Evolutionary conservation across 2,797 vertebrate species (phyloP), one percentile per base, ranked within the genome.

Genomic region (Leuciscus waleckii): DNA sequence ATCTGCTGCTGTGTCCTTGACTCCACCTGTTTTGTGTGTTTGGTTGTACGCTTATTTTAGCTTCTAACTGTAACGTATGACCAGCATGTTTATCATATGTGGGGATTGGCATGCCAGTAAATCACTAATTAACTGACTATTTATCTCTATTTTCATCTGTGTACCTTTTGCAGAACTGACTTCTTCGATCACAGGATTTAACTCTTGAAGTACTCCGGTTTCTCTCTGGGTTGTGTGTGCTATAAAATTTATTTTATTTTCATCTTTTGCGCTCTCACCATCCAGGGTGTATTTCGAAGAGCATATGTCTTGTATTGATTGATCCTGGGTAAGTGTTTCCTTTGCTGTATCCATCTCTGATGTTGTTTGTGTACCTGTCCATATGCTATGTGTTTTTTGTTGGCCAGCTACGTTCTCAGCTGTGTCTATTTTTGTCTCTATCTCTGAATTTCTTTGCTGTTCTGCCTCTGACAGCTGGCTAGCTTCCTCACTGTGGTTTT

Each of bases 151-250:
- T 84, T 83, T 70, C 19, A 58, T 78, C 49, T 73, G 81, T 85
- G 74, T 81, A 82, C 82, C 81, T 70, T 68, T 82, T 81, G 82
- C 86, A 89, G 32, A 58, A 49, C 58, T 29, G 4, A 75, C 26
- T 67, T 49, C 41, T 54, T 83, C 51, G 23, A 83, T 68, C 39
- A 82, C 29, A 73, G 21, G 19, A 86, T 49, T 37, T 79, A 67
- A 32, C 49, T 58, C 26, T 41, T 65, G 32, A 41, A 63, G 19
- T 19, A 17, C 58, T 82, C 1, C 65, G 2, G 49, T 70, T 37
- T 85, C 75, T 23, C 49, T 83, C 54, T 13, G 61, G 23, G 41
- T 35, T 86, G 56, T 56, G 29, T 54, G 43, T 73, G 19, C 43
- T 16, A 7, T 73, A 69, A 17, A 5, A 10, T 80, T 43, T 32